These are phyloP conservation scores for Drosophila fulvimacula DNA, from an alignment of 2,888 invertebrate species.

Conservation along the genomic window DNA sequence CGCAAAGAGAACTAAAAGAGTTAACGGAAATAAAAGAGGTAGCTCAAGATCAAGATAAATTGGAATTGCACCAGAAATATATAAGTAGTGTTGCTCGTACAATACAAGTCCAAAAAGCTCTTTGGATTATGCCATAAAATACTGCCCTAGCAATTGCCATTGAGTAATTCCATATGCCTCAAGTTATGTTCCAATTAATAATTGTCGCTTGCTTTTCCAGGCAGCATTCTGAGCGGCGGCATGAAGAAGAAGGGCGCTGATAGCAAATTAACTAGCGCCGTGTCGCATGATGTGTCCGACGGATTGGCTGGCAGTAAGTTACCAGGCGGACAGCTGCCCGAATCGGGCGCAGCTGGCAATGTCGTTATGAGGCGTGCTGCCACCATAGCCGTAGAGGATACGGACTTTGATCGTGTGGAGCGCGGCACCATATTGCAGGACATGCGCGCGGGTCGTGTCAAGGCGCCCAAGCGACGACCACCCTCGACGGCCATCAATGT, in stretches of 20 bases:
- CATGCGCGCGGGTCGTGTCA: slow-evolving; percentile 87
- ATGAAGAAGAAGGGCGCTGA: slow-evolving; percentile 87
- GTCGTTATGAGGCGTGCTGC: slow-evolving; percentile 78
- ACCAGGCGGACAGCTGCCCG: slow-evolving; percentile 68
- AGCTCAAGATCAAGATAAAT: neutral
- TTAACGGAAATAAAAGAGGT: neutral
- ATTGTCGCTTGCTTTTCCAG: slow-evolving; percentile 53
- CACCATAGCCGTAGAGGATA: slow-evolving; percentile 81
- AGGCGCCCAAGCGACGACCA: slow-evolving; percentile 87
- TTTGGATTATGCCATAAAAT: too few species aligned
- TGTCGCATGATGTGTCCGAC: slow-evolving; percentile 84
- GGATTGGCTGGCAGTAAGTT: slow-evolving; percentile 85
- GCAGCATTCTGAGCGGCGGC: slow-evolving; percentile 87
- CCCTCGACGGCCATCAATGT: slow-evolving; percentile 86
- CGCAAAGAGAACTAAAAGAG: neutral
- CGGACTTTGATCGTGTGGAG: slow-evolving; percentile 89
- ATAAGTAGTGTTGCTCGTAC: too few species aligned
- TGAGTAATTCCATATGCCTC: slow-evolving; percentile 28
- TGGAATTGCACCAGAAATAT: neutral
- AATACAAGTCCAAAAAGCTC: too few species aligned
- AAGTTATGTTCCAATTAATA: neutral
- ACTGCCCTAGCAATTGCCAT: too few species aligned
- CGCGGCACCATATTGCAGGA: slow-evolving; percentile 88
- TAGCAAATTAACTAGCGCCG: slow-evolving; percentile 85
- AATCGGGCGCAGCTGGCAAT: slow-evolving; percentile 68